phyloP scores from a whole-genome alignment of 2,797 vertebrate species.

The Alauda arvensis region DNA sequence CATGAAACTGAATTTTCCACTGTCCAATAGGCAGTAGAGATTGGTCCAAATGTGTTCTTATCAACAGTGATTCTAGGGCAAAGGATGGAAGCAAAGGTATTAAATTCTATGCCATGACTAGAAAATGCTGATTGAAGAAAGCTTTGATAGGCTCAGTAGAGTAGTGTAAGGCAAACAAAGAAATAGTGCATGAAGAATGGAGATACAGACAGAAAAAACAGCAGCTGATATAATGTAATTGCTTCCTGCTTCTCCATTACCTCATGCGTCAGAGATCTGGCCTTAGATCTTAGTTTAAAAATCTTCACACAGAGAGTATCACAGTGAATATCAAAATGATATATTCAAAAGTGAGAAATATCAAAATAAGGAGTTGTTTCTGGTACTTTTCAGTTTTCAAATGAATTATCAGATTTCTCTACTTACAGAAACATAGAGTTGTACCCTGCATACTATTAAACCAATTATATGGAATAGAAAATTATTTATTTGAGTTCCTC shows the following conservation, averaged over 20 bases:
- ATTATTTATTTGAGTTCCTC: neutral
- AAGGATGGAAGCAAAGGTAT: neutral
- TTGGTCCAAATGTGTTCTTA: neutral
- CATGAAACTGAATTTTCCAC: neutral
- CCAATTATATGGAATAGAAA: neutral
- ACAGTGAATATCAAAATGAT: fast-evolving
- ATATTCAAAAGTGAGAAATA: neutral
- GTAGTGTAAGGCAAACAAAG: neutral
- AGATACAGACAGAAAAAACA: neutral
- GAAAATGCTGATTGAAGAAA: neutral
- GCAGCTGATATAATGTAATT: neutral
- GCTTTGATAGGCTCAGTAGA: neutral
- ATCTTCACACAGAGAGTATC: neutral
- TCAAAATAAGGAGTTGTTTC: neutral
- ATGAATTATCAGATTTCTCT: neutral
- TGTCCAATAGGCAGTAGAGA: neutral
- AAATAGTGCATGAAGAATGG: neutral
- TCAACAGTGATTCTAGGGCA: neutral
- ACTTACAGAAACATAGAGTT: neutral
- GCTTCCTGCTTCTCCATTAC: neutral
- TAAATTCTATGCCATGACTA: neutral
- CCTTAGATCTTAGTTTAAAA: neutral
- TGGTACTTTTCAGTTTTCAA: neutral
- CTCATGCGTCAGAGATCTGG: neutral
- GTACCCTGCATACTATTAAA: neutral